Evolutionary conservation across 2,113 vertebrate genomes (phyloP).

Genomic region (Ornithorhynchus anatinus): DNA sequence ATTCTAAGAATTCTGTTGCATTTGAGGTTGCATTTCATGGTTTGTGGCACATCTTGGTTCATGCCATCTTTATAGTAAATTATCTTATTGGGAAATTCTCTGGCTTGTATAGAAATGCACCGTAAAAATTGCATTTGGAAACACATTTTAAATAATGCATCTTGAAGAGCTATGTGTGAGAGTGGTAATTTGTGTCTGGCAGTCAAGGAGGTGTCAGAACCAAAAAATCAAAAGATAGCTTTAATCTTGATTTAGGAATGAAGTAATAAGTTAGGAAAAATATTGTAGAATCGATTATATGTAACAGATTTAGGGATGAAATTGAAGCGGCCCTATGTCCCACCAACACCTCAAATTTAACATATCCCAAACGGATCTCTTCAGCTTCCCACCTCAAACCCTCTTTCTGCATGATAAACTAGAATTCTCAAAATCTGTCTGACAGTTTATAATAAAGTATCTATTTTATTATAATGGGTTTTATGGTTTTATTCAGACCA

Average conservation of each 20-base stretch:
- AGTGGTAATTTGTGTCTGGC: neutral
- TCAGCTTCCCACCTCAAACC: no score
- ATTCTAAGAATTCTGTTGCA: no score
- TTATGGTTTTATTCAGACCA: no score
- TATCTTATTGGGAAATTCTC: neutral
- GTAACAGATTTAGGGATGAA: no score
- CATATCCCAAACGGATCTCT: conserved; percentile 5
- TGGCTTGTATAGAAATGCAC: neutral
- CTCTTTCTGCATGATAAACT: no score
- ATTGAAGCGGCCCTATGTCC: no score
- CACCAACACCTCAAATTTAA: conserved; percentile 49
- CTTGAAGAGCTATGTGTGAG: neutral
- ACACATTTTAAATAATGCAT: neutral
- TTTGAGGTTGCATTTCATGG: neutral
- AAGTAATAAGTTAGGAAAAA: no score
- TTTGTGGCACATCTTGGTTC: neutral
- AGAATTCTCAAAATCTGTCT: no score
- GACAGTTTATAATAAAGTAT: no score
- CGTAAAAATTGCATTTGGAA: neutral
- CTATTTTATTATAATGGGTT: no score
- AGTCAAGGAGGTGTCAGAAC: neutral
- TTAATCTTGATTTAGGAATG: no score
- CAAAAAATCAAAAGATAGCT: neutral
- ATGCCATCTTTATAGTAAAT: neutral
- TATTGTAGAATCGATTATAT: neutral